phyloP scores from a whole-genome alignment of 2,888 invertebrate genomes.

The Tiphia femorata region DNA sequence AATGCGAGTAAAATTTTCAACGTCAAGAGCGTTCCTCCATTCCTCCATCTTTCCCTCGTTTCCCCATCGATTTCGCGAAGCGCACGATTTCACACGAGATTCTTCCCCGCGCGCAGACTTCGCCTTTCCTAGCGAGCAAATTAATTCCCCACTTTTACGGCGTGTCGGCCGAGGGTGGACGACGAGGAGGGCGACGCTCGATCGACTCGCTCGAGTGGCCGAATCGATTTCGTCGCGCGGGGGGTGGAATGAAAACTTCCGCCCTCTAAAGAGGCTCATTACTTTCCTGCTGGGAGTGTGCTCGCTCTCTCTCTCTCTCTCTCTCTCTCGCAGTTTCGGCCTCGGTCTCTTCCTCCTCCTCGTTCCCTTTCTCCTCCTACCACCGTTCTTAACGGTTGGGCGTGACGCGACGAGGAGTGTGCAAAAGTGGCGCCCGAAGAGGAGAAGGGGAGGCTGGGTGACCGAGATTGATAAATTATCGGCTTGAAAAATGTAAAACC shows the following conservation, averaged over 20 bases:
- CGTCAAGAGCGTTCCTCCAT: not conserved
- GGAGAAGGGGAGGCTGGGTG: slow-evolving; percentile 17
- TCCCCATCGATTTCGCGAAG: too few relatives aligned
- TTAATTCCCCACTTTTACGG: not conserved
- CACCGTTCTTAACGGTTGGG: too few relatives aligned
- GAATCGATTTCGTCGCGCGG: slow-evolving; percentile 56
- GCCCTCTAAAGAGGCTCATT: slow-evolving; percentile 63
- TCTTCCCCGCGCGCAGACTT: not conserved
- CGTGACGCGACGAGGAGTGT: too few relatives aligned
- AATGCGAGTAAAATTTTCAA: not conserved
- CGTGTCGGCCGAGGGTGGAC: not conserved
- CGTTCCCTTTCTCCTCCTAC: slow-evolving; percentile 12
- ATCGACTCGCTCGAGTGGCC: slow-evolving; percentile 50
- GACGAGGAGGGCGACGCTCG: slow-evolving; percentile 13
- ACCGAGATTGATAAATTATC: slow-evolving; percentile 65
- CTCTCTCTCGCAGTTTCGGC: slow-evolving; percentile 2
- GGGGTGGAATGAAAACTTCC: slow-evolving; percentile 55
- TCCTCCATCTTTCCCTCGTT: too few relatives aligned
- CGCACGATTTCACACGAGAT: too few relatives aligned
- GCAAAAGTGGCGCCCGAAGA: too few relatives aligned
- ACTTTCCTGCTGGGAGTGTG: slow-evolving; percentile 55
- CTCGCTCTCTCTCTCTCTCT: slow-evolving; percentile 13
- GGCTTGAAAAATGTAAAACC: slow-evolving; percentile 65
- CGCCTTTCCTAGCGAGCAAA: not conserved
- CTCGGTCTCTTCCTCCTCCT: slow-evolving; percentile 9